phyloP scores from a whole-genome alignment of 2,888 invertebrate genomes.

The Eueremaeus valkanovi region DNA sequence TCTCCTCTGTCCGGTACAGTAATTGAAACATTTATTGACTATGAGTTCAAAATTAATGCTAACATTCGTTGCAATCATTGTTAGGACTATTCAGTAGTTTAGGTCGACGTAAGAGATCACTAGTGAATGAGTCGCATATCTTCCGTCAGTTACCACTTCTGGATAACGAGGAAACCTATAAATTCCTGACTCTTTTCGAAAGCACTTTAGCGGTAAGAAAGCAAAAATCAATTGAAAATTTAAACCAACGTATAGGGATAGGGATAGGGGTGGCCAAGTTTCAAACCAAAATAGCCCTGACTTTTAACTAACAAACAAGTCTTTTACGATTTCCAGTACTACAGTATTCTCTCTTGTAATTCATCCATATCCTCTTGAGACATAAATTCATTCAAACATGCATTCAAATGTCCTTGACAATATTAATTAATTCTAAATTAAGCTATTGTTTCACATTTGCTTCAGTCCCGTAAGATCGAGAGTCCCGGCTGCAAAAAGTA shows the following conservation, averaged over 20 bases:
- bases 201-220: slow-evolving; percentile 37
- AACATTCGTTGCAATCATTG: neutral
- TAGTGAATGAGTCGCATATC: slow-evolving; percentile 35
- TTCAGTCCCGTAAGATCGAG: slow-evolving; percentile 35
- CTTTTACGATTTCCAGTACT: too few species aligned
- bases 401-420: neutral
- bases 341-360: too few species aligned
- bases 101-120: slow-evolving; percentile 33
- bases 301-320: too few species aligned
- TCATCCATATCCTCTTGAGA: too few species aligned
- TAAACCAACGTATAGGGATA: too few species aligned
- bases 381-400: too few species aligned
- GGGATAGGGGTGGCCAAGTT: too few species aligned
- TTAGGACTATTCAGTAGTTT: slow-evolving; percentile 29
- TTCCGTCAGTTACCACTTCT: slow-evolving; percentile 38
- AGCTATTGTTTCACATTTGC: neutral
- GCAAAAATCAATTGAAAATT: slow-evolving; percentile 9
- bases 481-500: slow-evolving; percentile 36
- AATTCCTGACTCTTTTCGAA: slow-evolving; percentile 39
- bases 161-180: slow-evolving; percentile 39
- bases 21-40: neutral
- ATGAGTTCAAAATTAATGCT: neutral
- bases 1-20: slow-evolving; percentile 25
- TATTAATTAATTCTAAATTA: neutral
- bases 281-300: too few species aligned